Conservation (phyloP, 2,888 invertebrate species). For the Ochlodes sylvanus region DNA sequence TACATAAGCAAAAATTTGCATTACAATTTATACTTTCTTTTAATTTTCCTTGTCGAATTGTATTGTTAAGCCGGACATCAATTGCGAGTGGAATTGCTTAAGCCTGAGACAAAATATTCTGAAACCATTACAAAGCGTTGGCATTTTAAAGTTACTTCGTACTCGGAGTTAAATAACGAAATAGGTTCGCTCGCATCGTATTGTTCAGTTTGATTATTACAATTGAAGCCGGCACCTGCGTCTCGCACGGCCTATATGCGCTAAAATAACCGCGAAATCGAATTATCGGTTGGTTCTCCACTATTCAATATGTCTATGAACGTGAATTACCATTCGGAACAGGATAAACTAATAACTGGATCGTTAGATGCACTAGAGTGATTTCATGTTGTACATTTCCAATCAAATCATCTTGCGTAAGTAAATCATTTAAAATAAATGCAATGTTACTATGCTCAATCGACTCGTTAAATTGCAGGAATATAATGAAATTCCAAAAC, state of each 20-base stretch:
- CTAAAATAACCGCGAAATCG: slow-evolving; percentile 81
- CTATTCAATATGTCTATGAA: slow-evolving; percentile 68
- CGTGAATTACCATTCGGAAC: slow-evolving; percentile 61
- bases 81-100: slow-evolving; percentile 36
- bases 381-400: background rate
- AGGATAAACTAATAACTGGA: slow-evolving; percentile 56
- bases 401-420: too few species aligned
- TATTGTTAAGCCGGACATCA: slow-evolving; percentile 45
- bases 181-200: slow-evolving; percentile 48
- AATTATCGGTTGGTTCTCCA: slow-evolving; percentile 71
- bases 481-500: slow-evolving; percentile 11
- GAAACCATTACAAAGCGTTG: slow-evolving; percentile 27
- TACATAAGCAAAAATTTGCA: slow-evolving; percentile 72
- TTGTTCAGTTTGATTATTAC: slow-evolving; percentile 68
- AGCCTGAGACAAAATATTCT: slow-evolving; percentile 34
- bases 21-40: slow-evolving; percentile 63
- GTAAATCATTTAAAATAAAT: background rate
- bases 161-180: slow-evolving; percentile 41
- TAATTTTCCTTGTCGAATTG: slow-evolving; percentile 56
- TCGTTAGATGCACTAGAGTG: slow-evolving; percentile 8
- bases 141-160: slow-evolving; percentile 38
- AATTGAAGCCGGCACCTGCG: slow-evolving; percentile 68
- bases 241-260: slow-evolving; percentile 62
- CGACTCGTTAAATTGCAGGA: background rate
- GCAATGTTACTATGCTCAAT: background rate